These are phyloP conservation scores for Uropetala carovei DNA, from an alignment of 2,888 invertebrate genomes.

Conservation along the genomic window DNA sequence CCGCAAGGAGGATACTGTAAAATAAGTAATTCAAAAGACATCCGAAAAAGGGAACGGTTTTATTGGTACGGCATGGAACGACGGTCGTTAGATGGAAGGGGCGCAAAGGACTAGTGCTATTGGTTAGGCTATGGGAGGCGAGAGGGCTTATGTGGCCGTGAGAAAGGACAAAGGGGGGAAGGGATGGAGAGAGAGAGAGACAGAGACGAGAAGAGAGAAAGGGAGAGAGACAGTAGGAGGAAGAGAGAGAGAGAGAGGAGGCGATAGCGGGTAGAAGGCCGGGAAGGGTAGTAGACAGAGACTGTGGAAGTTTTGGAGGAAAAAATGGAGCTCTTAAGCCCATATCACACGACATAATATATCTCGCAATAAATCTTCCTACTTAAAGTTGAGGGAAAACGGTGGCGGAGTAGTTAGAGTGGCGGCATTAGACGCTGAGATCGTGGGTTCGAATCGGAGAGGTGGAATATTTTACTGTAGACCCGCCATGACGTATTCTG, in stretches of 20 bases:
- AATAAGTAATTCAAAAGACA: slow-evolving; percentile 64
- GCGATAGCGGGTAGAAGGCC: background rate
- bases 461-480: slow-evolving; percentile 12
- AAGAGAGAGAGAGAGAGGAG: background rate
- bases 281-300: background rate
- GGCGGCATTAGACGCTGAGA: background rate
- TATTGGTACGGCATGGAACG: slow-evolving; percentile 39
- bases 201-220: background rate
- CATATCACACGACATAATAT: slow-evolving; percentile 31
- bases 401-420: background rate
- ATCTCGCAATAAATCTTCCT: slow-evolving; percentile 50
- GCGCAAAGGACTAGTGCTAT: slow-evolving; percentile 25
- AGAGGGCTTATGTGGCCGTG: background rate
- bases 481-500: background rate
- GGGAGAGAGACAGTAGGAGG: background rate
- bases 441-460: background rate
- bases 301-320: background rate
- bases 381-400: background rate
- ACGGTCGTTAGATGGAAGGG: slow-evolving; percentile 30
- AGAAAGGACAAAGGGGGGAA: background rate
- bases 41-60: slow-evolving; percentile 47
- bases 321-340: slow-evolving; percentile 49
- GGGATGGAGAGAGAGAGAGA: background rate
- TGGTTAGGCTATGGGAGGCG: slow-evolving; percentile 2
- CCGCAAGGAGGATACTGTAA: slow-evolving; percentile 28